These are phyloP conservation scores for Belgica antarctica DNA, from an alignment of 2,888 invertebrate species.

Conservation along the genomic window DNA sequence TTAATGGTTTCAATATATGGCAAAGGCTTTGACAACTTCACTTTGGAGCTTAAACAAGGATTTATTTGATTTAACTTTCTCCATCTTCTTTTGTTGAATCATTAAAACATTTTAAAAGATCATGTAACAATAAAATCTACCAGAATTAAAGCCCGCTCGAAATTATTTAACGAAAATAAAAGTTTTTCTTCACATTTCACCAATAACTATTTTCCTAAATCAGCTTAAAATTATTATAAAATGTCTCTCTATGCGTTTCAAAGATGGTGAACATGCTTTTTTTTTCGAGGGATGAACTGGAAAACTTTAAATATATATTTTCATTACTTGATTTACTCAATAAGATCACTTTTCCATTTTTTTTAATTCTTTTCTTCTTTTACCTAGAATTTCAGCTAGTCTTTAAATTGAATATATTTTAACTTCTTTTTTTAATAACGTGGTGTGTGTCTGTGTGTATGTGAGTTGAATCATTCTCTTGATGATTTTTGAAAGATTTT, in stretches of 20 bases:
- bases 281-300: background rate
- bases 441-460: background rate
- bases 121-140: too few species aligned
- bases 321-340: too few species aligned
- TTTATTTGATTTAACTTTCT: too few species aligned
- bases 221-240: background rate
- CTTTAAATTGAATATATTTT: constrained; percentile 9
- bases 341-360: constrained; percentile 42
- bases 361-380: constrained; percentile 4
- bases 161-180: constrained; percentile 17
- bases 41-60: too few species aligned
- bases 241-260: background rate
- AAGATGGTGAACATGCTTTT: background rate
- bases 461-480: background rate
- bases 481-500: constrained; percentile 14
- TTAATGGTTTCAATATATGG: too few species aligned
- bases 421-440: background rate
- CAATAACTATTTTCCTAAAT: background rate
- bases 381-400: constrained; percentile 37
- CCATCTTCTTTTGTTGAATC: too few species aligned
- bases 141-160: too few species aligned
- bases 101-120: too few species aligned
- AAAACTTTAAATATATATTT: constrained; percentile 23
- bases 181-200: background rate
- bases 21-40: too few species aligned